A percentile compares a stretch with the other conserved stretches of the same genome.
Evolutionary conservation across 2,888 invertebrate species (phyloP).

Genomic region (Helicoverpa assulta): DNA sequence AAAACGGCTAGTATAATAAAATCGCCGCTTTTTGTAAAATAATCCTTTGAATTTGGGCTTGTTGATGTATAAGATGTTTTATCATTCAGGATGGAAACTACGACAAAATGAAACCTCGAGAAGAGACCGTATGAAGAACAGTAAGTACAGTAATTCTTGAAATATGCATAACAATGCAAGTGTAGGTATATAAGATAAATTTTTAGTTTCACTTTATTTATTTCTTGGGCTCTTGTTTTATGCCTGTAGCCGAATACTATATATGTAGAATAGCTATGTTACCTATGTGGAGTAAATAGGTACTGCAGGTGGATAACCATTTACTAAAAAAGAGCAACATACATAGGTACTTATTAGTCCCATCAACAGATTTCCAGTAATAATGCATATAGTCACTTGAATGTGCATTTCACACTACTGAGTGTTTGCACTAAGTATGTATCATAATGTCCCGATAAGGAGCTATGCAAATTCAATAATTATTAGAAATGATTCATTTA

Average conservation of each 20-base stretch:
- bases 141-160: no score
- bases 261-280: background rate
- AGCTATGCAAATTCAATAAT: conserved; percentile 25
- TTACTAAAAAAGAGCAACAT: conserved; percentile 17
- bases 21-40: background rate
- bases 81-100: no score
- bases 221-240: no score
- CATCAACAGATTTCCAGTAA: background rate
- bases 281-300: background rate
- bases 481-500: conserved; percentile 33
- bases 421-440: conserved; percentile 28
- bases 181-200: no score
- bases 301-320: conserved; percentile 6
- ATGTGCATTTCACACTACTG: conserved; percentile 12
- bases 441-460: background rate
- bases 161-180: no score
- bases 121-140: no score
- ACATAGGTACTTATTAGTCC: background rate
- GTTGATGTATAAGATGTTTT: no score
- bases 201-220: no score
- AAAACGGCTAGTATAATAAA: no score
- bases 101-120: no score
- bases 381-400: conserved; percentile 12
- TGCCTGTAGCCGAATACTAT: background rate
- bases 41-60: no score